Conservation (phyloP, 2,113 vertebrate genomes). For the Cryptomyrus ogoouensis region DNA sequence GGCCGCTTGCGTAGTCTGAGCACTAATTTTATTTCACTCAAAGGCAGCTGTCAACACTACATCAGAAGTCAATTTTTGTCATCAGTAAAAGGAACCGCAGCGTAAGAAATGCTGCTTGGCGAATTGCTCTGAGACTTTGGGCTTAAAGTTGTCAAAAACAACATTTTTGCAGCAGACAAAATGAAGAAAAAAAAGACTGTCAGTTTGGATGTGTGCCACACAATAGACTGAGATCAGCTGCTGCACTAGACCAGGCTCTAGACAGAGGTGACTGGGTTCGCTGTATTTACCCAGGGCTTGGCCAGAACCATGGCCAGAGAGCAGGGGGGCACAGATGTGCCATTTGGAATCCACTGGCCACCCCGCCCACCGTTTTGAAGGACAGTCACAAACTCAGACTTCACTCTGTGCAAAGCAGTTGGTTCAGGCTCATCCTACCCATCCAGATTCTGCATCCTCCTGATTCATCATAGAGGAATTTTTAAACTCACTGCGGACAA, state of each 20-base stretch:
- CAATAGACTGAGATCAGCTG: neutral
- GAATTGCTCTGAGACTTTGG: constrained; percentile 17
- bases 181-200: neutral
- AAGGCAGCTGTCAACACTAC: constrained; percentile 30
- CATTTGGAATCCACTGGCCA: neutral
- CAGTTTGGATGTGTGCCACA: neutral
- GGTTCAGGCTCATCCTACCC: neutral
- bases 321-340: neutral
- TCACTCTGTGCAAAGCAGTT: neutral
- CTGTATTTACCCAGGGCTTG: neutral
- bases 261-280: neutral
- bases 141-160: neutral
- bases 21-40: constrained; percentile 37
- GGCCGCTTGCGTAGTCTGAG: constrained; percentile 24
- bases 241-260: neutral
- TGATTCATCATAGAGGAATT: constrained; percentile 51
- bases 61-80: constrained; percentile 21
- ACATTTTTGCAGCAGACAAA: neutral
- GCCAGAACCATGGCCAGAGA: neutral
- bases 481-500: constrained; percentile 58
- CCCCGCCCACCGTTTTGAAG: neutral
- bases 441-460: neutral
- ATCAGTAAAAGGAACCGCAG: neutral
- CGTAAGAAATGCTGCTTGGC: neutral
- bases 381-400: neutral